Evolutionary conservation across 2,113 vertebrate genomes (phyloP).

Genomic region (Collichthys lucidus): DNA sequence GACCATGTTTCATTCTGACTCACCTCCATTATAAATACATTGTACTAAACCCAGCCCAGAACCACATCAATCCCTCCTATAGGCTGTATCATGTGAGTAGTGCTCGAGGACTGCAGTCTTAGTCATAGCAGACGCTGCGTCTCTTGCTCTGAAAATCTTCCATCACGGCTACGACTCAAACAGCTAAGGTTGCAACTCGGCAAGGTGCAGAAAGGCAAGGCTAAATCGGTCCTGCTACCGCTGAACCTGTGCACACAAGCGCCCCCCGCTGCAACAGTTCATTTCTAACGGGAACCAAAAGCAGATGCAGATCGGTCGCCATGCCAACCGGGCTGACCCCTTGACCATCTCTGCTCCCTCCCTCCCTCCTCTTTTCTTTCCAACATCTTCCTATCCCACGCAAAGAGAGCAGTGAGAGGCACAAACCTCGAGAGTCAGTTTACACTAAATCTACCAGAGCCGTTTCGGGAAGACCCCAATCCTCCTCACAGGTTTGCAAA

Average conservation of each 20-base stretch:
- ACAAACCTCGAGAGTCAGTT: conserved; percentile 28
- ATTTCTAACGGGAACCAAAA: conserved; percentile 39
- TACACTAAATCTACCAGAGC: conserved; percentile 26
- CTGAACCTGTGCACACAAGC: not conserved
- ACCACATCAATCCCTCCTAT: conserved; percentile 1
- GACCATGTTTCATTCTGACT: conserved; percentile 12
- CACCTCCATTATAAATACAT: conserved; percentile 21
- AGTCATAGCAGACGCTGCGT: conserved; percentile 28
- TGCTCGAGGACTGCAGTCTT: conserved; percentile 21
- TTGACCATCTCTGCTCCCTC: conserved; percentile 36
- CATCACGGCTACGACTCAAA: not conserved
- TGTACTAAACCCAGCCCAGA: conserved; percentile 33
- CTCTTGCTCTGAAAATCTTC: conserved; percentile 15
- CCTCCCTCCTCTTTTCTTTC: not conserved
- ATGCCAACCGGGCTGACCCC: conserved; percentile 64
- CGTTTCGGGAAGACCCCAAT: conserved; percentile 10
- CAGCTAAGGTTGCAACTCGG: conserved; percentile 19
- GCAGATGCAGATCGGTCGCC: conserved; percentile 58
- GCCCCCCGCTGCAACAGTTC: conserved; percentile 10
- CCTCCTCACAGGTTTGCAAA: conserved; percentile 9
- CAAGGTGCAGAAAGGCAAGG: not conserved
- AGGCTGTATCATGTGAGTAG: not conserved
- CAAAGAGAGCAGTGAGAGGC: conserved; percentile 14
- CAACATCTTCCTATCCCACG: conserved; percentile 32
- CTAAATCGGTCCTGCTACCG: not conserved